Base-by-base conservation (phyloP, 2,888 invertebrate species). In the Penaeus monodon region DNA sequence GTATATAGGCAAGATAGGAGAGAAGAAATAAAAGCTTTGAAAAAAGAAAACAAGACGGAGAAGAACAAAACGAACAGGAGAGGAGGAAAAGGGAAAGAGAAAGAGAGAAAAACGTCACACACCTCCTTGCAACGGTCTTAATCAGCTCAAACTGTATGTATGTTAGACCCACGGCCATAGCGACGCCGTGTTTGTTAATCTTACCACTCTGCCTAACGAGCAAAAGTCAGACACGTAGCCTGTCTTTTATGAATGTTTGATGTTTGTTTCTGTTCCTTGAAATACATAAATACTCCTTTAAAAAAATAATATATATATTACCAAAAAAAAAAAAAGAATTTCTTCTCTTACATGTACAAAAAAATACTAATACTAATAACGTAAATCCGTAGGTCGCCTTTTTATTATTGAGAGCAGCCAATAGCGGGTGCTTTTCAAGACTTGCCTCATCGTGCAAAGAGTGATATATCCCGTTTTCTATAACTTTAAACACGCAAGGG, bases 291-390 rank as follows among this genome's bases (percentile, higher is more conserved):
- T 65, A 38, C 65, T 77, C 57, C 10, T 49, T 57, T 8, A 77
- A 38, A 77, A 29, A 44, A 57, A 57, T 77, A 24, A 76, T 76
- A 77, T 57, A 57, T 57, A 77, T 49, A n/a, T n/a, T 77, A 77
- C n/a, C 49, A 76, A 38, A 49, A 76, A 49, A 57, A 44, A 74
- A 44, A 76, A n/a, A 77, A n/a, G 27, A 77, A 44, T 77, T 77
- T 65, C 85, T 68, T 77, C 81, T 77, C 81, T 86, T 81, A 68
- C 86, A 86, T 86, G 86, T 86, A 86, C 86, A 86, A 86, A 86
- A 64, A 81, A 76, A 76, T 22, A 76, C 57, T 57, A 57, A 17
- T 57, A 57, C 57, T 57, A 57, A 14, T 57, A 57, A 57, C 1
- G 77, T 84, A 64, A 78, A 70, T 74, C 38, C 63, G 66, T 63